A percentile compares a stretch with the other conserved stretches of the same genome.
Conservation (phyloP, 2,113 vertebrate genomes). For the Gadus chalcogrammus region DNA sequence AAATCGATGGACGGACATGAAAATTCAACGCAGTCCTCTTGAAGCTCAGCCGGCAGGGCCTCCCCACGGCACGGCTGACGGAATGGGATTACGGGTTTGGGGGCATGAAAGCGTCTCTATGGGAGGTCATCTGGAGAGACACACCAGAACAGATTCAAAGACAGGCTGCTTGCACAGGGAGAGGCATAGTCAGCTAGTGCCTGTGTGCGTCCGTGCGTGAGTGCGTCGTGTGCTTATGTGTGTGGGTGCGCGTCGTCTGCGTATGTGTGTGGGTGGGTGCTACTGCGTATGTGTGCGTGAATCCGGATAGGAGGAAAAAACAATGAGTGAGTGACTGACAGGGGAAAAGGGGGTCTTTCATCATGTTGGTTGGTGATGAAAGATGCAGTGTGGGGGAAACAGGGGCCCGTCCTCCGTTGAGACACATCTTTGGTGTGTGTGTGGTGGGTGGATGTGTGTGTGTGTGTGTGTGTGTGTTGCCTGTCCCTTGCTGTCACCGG, state of each 20-base stretch:
- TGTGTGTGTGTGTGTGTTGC: constrained; percentile 22
- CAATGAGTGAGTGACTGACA: constrained; percentile 55
- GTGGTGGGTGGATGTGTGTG: constrained; percentile 15
- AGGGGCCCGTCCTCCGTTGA: constrained; percentile 11
- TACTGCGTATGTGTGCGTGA: background rate
- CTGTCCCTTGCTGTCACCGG: constrained; percentile 34
- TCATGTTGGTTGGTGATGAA: too few relatives aligned
- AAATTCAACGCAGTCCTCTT: constrained; percentile 26
- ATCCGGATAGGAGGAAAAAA: constrained; percentile 32
- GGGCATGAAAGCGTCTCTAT: constrained; percentile 1
- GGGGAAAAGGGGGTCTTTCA: constrained; percentile 36
- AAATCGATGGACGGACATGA: constrained; percentile 47
- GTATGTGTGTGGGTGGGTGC: background rate
- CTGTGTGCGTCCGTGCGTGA: background rate
- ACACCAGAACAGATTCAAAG: background rate
- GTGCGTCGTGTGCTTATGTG: background rate
- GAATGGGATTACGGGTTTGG: constrained; percentile 38
- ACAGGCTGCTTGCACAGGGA: too few relatives aligned
- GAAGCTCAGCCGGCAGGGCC: constrained; percentile 12
- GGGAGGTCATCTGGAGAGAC: too few relatives aligned
- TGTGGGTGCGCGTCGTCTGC: background rate
- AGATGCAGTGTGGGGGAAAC: constrained; percentile 19
- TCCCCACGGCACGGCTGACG: constrained; percentile 13
- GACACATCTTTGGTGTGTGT: constrained; percentile 20
- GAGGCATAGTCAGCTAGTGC: background rate